These are phyloP conservation scores for Boleophthalmus pectinirostris DNA, from an alignment of 2,113 vertebrate species.

Conservation along the genomic window DNA sequence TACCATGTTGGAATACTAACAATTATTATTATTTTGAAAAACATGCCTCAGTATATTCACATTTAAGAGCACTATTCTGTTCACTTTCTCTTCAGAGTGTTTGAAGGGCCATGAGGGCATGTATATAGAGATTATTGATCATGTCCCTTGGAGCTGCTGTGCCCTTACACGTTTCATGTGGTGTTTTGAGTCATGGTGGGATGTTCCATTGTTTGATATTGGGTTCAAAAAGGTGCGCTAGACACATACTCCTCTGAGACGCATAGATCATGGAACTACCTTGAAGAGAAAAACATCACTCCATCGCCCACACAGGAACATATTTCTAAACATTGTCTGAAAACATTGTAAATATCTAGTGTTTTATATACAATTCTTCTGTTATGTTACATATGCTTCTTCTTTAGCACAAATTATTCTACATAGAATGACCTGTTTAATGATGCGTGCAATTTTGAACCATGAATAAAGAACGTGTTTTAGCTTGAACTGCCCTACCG, in stretches of 20 bases:
- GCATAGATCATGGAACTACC: slow-evolving; percentile 42
- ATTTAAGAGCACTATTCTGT: background rate
- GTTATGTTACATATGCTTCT: too few relatives aligned
- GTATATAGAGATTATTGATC: slow-evolving; percentile 15
- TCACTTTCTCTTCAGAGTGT: background rate
- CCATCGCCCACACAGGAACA: slow-evolving; percentile 46
- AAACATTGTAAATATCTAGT: slow-evolving; percentile 16
- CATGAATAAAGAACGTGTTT: too few relatives aligned
- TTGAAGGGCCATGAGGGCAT: background rate
- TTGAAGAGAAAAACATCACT: slow-evolving; percentile 53
- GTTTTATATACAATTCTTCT: slow-evolving; percentile 14
- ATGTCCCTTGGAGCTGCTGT: slow-evolving; percentile 20
- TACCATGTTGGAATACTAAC: background rate
- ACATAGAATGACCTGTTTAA: too few relatives aligned
- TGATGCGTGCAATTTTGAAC: too few relatives aligned
- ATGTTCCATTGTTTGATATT: slow-evolving; percentile 38
- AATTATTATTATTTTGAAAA: background rate
- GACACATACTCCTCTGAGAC: slow-evolving; percentile 39
- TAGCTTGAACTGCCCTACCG: too few relatives aligned
- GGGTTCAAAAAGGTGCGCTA: slow-evolving; percentile 30
- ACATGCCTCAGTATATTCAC: background rate
- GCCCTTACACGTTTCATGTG: slow-evolving; percentile 10
- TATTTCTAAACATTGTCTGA: slow-evolving; percentile 38
- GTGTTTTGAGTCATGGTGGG: slow-evolving; percentile 26
- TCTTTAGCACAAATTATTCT: background rate